Percentiles rank a stretch among this genome's conserved stretches.
Evolutionary conservation across 2,113 vertebrate genomes (phyloP).

Genomic region (Myotis davidii): DNA sequence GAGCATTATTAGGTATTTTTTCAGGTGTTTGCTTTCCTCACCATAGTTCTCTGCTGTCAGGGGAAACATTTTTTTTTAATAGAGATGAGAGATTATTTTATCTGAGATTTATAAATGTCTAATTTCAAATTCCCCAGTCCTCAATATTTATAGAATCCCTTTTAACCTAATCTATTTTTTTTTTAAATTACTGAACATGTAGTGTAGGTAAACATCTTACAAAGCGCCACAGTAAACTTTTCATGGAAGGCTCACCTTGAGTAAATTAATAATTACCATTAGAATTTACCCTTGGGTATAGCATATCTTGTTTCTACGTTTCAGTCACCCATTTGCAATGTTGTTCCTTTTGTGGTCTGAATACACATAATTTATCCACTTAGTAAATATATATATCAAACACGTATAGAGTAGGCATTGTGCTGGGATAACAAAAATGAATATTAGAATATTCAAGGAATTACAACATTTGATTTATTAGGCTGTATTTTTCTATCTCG

Average conservation of each 20-base stretch:
- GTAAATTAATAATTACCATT: neutral
- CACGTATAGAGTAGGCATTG: neutral
- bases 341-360: neutral
- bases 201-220: neutral
- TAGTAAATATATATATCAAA: constrained; percentile 30
- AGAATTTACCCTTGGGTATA: neutral
- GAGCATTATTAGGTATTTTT: neutral
- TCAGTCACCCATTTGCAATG: neutral
- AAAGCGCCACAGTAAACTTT: neutral
- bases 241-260: neutral
- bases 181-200: neutral
- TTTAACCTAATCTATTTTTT: neutral
- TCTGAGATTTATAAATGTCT: constrained; percentile 1
- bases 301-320: neutral
- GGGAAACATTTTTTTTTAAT: neutral
- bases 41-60: neutral
- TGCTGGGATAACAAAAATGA: neutral
- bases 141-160: neutral
- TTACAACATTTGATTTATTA: neutral
- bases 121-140: neutral
- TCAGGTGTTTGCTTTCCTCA: constrained; percentile 17
- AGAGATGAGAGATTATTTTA: neutral
- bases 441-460: constrained; percentile 33
- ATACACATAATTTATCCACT: neutral
- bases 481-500: neutral